These are phyloP conservation scores for Pangasius larnaudii DNA, from an alignment of 2,797 vertebrate species.

Conservation along the genomic window DNA sequence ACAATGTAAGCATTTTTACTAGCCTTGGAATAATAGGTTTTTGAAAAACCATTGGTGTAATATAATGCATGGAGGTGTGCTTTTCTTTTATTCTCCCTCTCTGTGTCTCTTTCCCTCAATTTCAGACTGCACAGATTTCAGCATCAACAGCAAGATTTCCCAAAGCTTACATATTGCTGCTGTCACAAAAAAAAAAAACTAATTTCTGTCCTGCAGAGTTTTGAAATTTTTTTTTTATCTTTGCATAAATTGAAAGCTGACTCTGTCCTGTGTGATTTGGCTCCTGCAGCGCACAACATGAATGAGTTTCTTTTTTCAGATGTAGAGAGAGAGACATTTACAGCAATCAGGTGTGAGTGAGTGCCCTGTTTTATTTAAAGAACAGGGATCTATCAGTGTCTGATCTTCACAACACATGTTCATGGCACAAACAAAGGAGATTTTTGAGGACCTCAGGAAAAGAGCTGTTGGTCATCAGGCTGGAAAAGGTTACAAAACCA, in stretches of 20 bases:
- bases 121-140: slow-evolving; percentile 3
- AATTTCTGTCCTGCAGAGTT: slow-evolving; percentile 15
- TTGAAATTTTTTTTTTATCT: not conserved
- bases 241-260: slow-evolving; percentile 13
- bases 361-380: no score
- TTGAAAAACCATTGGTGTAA: not conserved
- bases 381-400: no score
- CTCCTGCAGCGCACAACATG: not conserved
- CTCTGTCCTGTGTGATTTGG: not conserved
- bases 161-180: slow-evolving; percentile 4
- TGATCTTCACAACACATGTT: no score
- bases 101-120: not conserved
- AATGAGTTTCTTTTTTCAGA: slow-evolving; percentile 1
- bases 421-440: no score
- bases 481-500: no score
- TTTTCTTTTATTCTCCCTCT: not conserved
- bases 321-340: not conserved
- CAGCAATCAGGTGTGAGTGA: no score
- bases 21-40: not conserved
- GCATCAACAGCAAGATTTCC: slow-evolving; percentile 10
- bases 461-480: no score
- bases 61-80: not conserved
- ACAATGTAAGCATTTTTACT: not conserved
- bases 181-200: not conserved
- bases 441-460: no score